Evolutionary conservation across 2,113 vertebrate genomes (phyloP).

Genomic region (Xenopus borealis): DNA sequence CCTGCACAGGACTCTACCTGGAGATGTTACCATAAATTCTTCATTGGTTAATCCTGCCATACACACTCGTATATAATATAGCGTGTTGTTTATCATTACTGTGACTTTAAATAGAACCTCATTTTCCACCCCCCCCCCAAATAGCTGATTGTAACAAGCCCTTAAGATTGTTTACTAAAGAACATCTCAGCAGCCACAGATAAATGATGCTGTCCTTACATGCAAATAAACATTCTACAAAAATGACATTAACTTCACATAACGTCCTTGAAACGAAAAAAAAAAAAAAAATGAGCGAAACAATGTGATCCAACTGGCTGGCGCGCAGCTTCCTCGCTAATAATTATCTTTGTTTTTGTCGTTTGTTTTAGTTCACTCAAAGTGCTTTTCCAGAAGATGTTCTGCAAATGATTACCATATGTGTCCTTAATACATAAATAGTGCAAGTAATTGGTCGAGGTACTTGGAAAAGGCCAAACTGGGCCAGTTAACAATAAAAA

Average conservation of each 20-base stretch:
- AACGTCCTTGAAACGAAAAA: conserved; percentile 36
- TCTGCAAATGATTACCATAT: conserved; percentile 43
- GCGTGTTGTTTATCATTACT: not conserved
- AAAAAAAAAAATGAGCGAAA: too few relatives aligned
- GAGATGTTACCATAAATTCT: too few relatives aligned
- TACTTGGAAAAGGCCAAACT: conserved; percentile 29
- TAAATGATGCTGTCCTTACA: conserved; percentile 39
- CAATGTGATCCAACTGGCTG: conserved; percentile 20
- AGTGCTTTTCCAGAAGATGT: conserved; percentile 44
- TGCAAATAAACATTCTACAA: conserved; percentile 35
- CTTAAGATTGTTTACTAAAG: conserved; percentile 31
- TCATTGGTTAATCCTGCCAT: too few relatives aligned
- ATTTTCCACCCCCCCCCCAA: conserved; percentile 9
- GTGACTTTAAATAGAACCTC: conserved; percentile 6
- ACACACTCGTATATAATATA: not conserved
- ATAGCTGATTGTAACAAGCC: conserved; percentile 26
- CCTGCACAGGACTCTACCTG: too few relatives aligned
- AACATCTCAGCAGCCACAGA: conserved; percentile 17
- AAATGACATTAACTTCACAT: conserved; percentile 40
- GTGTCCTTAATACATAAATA: conserved; percentile 41
- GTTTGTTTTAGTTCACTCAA: conserved; percentile 37
- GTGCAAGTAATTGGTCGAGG: conserved; percentile 34
- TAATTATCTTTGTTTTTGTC: conserved; percentile 46
- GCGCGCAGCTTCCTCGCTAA: conserved; percentile 40
- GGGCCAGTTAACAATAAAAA: conserved; percentile 16